Base-by-base conservation (phyloP, 2,113 vertebrate species). In the Clupea harengus region DNA sequence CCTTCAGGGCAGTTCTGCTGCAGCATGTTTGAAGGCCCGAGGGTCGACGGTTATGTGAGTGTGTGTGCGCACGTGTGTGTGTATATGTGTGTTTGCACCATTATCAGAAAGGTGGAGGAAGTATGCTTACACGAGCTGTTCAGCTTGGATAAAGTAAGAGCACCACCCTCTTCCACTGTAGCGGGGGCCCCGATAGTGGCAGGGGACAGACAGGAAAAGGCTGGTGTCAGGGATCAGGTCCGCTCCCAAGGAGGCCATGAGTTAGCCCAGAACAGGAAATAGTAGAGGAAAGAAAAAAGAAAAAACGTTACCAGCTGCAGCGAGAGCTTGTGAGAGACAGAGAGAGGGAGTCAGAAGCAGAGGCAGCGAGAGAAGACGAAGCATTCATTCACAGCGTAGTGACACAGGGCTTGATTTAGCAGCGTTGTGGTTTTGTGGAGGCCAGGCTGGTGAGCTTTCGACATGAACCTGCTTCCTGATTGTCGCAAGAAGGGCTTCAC, bases 191-290 rank as follows among this genome's bases (percentile, higher is more conserved):
- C 11, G 9, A 11, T 75, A 13, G 25, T 39, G 28, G 13, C 67
- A 39, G 67, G 67, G 67, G 67, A 75, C 67, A 39, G 67, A 39
- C 67, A 4, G 67, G 67, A 75, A 78, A 32, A 20, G 39, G 17
- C 72, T 85, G 82, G 54, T 90, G 88, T 89, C 90, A 88, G 85
- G 47, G 91, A 89, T 94, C 89, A 84, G 49, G 20, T 82, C 22
- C 28, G 45, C 85, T 91, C 91, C 86, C 91, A 88, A 49, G 88
- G 91, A 91, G 83, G 85, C 86, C n/a, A n/a, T 67, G 64, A 86
- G 85, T 78, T 82, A 84, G 15, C 28, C 52, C 83, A 64, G 84
- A 75, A 88, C 91, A 92, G 93, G 93, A 95, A 95, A 88, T 89
- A 83, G 85, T 81, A 84, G 82, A 88, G 87, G 28, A 88, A 84